Evolutionary conservation across 2,113 vertebrate species (phyloP).

Genomic region (Pomatorhinus ruficollis): DNA sequence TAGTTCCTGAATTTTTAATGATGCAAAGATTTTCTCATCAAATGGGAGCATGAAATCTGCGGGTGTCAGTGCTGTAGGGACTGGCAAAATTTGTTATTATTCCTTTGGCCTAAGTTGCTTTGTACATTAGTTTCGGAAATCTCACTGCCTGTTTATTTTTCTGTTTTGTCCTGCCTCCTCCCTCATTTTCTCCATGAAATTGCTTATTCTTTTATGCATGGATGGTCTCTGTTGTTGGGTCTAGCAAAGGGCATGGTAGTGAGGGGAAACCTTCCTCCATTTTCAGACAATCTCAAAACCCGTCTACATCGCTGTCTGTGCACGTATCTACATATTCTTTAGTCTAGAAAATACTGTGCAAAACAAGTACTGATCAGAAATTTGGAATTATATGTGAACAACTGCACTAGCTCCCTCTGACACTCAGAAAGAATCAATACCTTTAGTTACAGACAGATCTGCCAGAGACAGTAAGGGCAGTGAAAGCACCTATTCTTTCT

Average conservation of each 20-base stretch:
- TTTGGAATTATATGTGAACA: neutral
- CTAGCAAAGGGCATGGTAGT: neutral
- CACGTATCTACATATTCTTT: neutral
- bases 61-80: neutral
- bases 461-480: neutral
- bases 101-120: neutral
- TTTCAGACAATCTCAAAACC: neutral
- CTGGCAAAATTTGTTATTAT: neutral
- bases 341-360: neutral
- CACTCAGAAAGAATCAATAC: neutral
- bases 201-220: neutral
- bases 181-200: neutral
- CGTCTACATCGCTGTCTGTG: neutral
- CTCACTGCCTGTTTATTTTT: neutral
- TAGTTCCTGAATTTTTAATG: neutral
- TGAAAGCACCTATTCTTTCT: neutral
- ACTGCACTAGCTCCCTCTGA: neutral
- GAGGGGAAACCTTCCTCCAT: neutral
- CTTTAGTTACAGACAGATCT: conserved; percentile 14
- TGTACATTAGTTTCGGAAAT: neutral
- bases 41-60: neutral
- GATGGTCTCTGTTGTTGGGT: neutral
- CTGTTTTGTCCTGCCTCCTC: fast-evolving
- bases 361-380: neutral
- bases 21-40: neutral